Evolutionary conservation across 2,888 invertebrate genomes (phyloP), one percentile per base, ranked within the genome.

Genomic region (Trachelus tabidus): DNA sequence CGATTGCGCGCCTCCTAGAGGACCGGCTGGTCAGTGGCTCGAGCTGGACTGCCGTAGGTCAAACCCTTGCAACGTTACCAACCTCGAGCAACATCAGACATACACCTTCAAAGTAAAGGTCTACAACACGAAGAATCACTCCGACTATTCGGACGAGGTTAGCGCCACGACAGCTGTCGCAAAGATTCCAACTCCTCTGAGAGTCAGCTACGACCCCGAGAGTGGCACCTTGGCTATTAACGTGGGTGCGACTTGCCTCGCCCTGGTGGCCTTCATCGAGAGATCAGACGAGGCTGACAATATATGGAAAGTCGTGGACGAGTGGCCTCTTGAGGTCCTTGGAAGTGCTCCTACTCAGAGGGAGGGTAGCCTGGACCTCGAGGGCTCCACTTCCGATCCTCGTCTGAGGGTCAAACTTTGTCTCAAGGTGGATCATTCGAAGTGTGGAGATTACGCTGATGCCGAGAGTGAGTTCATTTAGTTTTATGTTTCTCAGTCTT

Each of bases 91-190:
- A 87, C 96, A 98, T 90, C 97, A 96, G 89, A 94, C 94, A 35
- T 98, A 97, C 90, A 94, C 95, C 0, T 97, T 98, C 92, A 97
- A 97, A 94, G 97, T 96, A 79, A 97, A 97, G 92, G 97, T 97
- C 0, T 94, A 96, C 82, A 98, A 98, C 89, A 96, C 96, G 0
- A 97, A 97, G 91, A 97, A 97, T 30, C 95, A 95, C 84, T 97
- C 97, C 81, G 96, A 96, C 83, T 97, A 95, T 88, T 98, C 98
- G 0, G 96, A 96, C 86, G 97, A 97, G 89, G 95, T 97, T 73
- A 93, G 94, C 1, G 95, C 95, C 69, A 95, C 95, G 6, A 98
- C 98, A 0, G 95, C 96, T 85, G 97, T 98, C 31, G 96, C 97
- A 83, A 94, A 95, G 87, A 97, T 98, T 76, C 96, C 96, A 1